A percentile compares a stretch with the other conserved stretches of the same genome.
Evolutionary conservation across 2,888 invertebrate genomes (phyloP).

Genomic region (Dione juno): DNA sequence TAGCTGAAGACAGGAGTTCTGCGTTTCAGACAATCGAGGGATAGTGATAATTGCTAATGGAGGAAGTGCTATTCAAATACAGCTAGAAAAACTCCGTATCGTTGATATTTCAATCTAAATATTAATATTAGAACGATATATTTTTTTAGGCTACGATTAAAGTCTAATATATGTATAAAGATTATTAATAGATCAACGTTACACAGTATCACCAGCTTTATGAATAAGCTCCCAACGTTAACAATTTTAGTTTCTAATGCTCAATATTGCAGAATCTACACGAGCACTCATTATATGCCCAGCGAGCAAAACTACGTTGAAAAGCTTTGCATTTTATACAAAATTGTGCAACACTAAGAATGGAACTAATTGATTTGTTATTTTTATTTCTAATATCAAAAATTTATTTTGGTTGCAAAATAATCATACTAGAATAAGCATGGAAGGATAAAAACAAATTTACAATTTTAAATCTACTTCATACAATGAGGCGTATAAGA

Average conservation of each 20-base stretch:
- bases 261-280: slow-evolving; percentile 66
- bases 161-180: not conserved
- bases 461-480: slow-evolving; percentile 9
- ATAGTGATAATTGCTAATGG: slow-evolving; percentile 54
- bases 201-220: slow-evolving; percentile 4
- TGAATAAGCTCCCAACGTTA: slow-evolving; percentile 56
- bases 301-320: slow-evolving; percentile 63
- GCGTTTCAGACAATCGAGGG: slow-evolving; percentile 81
- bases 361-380: slow-evolving; percentile 2
- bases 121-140: not conserved
- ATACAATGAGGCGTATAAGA: slow-evolving; percentile 12
- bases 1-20: slow-evolving; percentile 80
- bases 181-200: not conserved
- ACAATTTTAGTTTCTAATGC: slow-evolving; percentile 73
- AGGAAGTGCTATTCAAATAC: slow-evolving; percentile 51
- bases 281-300: slow-evolving; percentile 49
- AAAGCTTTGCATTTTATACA: slow-evolving; percentile 72
- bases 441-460: slow-evolving; percentile 27
- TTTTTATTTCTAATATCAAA: slow-evolving; percentile 26
- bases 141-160: not conserved
- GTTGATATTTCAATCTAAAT: slow-evolving; percentile 3
- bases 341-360: slow-evolving; percentile 59
- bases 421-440: slow-evolving; percentile 31
- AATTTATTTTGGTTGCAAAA: slow-evolving; percentile 25
- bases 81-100: slow-evolving; percentile 9